These are phyloP conservation scores for Neocrepidodera transversa DNA, from an alignment of 2,888 invertebrate genomes.

Conservation along the genomic window DNA sequence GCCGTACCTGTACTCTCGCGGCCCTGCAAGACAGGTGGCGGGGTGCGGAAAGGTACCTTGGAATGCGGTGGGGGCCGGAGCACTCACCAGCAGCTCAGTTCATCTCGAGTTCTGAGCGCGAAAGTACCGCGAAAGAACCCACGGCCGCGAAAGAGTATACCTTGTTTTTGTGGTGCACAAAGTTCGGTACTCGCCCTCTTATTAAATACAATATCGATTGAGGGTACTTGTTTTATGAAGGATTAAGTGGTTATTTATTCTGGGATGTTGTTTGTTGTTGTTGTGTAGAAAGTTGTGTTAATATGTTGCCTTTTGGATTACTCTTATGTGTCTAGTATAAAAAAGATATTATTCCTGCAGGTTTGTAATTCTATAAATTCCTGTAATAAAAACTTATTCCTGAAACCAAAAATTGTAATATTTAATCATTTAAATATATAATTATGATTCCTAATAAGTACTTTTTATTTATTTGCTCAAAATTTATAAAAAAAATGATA, in stretches of 20 bases:
- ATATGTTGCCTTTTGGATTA: constrained; percentile 7
- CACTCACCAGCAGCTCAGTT: constrained; percentile 56
- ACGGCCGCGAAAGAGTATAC: constrained; percentile 38
- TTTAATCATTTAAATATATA: too few relatives aligned
- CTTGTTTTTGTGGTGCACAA: constrained; percentile 37
- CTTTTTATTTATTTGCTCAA: too few relatives aligned
- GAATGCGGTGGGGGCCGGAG: constrained; percentile 60
- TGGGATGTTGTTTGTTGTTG: background rate
- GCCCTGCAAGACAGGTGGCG: constrained; percentile 53
- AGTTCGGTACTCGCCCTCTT: background rate
- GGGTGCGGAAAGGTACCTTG: constrained; percentile 58
- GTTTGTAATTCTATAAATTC: background rate
- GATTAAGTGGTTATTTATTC: background rate
- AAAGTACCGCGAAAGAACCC: constrained; percentile 36
- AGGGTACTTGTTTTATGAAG: background rate
- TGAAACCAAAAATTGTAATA: background rate
- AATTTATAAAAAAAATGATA: too few relatives aligned
- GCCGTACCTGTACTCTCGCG: constrained; percentile 48
- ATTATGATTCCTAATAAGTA: too few relatives aligned
- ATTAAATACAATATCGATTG: background rate
- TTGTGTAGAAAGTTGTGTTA: constrained; percentile 1
- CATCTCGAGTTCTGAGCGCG: constrained; percentile 56
- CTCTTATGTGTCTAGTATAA: background rate
- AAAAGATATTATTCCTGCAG: constrained; percentile 5
- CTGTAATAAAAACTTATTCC: background rate